Evolutionary conservation across 92 coral and sea anemone genomes (phyloP).

Genomic region (Phenganax marumi): DNA sequence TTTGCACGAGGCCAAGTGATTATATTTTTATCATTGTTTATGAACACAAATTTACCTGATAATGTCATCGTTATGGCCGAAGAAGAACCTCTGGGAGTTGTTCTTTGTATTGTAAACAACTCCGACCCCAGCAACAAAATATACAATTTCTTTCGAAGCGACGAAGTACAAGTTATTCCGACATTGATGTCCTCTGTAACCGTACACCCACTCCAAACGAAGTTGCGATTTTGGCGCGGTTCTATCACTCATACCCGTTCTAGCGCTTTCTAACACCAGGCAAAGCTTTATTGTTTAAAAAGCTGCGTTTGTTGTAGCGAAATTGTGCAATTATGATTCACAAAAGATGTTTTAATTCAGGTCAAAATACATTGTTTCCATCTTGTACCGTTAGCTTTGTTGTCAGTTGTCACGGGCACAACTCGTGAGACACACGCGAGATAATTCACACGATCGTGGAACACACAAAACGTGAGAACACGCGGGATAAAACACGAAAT

Average conservation of each 20-base stretch:
- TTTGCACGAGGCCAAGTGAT: background rate
- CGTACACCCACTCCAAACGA: constrained; percentile 97
- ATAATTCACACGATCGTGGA: background rate
- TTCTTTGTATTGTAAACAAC: constrained; percentile 84
- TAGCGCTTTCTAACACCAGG: background rate
- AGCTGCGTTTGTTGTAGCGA: background rate
- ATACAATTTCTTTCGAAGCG: constrained; percentile 80
- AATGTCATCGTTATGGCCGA: constrained; percentile 96
- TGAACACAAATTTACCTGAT: constrained; percentile 68
- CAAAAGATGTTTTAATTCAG: background rate
- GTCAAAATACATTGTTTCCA: background rate
- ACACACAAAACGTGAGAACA: too few relatives aligned
- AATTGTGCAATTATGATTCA: background rate
- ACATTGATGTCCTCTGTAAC: constrained; percentile 98
- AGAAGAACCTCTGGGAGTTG: constrained; percentile 83
- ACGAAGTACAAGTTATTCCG: constrained; percentile 91
- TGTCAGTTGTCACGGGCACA: constrained; percentile 43
- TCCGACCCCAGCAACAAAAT: constrained; percentile 98
- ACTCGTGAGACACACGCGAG: constrained; percentile 36
- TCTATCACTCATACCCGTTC: constrained; percentile 76
- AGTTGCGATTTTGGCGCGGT: constrained; percentile 93
- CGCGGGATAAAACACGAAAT: too few relatives aligned
- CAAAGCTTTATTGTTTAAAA: background rate
- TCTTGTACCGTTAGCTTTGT: constrained; percentile 23
- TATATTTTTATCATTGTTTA: background rate